Percentiles rank a stretch among this genome's conserved stretches.
phyloP scores from a whole-genome alignment of 2,113 vertebrate genomes.

The Falcunculus frontatus region DNA sequence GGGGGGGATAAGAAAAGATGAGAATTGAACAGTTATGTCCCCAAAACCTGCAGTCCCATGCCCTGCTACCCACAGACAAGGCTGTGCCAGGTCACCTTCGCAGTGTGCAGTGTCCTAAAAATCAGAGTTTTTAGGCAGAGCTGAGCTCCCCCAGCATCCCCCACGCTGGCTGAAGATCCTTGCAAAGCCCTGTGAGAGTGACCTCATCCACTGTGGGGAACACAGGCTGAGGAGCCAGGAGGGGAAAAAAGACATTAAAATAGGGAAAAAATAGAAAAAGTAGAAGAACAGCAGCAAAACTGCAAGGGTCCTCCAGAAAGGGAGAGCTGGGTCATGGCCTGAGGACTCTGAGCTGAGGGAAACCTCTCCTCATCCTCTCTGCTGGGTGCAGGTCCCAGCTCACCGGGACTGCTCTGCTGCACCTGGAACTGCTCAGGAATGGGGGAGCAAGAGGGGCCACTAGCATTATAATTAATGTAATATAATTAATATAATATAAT shows the following conservation, averaged over 20 bases:
- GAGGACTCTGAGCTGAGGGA: not conserved
- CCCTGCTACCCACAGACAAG: too few species aligned
- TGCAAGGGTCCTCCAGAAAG: not conserved
- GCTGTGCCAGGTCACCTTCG: too few species aligned
- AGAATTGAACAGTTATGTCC: not conserved
- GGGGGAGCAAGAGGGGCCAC: too few species aligned
- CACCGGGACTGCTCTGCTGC: too few species aligned
- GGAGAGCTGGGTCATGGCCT: not conserved
- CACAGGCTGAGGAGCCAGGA: not conserved
- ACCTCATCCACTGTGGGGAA: not conserved
- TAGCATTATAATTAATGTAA: too few species aligned
- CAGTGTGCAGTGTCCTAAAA: not conserved
- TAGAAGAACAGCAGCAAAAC: accelerated
- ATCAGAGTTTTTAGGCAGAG: not conserved
- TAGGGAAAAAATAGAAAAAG: accelerated
- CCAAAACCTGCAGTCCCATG: not conserved
- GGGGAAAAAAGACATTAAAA: not conserved
- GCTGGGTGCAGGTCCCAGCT: not conserved
- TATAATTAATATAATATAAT: not conserved
- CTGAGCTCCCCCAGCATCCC: not conserved
- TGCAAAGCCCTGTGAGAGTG: not conserved
- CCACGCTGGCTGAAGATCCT: too few species aligned
- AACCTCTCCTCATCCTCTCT: not conserved
- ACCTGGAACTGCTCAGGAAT: too few species aligned
- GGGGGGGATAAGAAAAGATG: not conserved